Percentiles rank a stretch among this genome's conserved stretches.
Conservation (phyloP, 2,113 vertebrate genomes). For the Antennarius striatus region DNA sequence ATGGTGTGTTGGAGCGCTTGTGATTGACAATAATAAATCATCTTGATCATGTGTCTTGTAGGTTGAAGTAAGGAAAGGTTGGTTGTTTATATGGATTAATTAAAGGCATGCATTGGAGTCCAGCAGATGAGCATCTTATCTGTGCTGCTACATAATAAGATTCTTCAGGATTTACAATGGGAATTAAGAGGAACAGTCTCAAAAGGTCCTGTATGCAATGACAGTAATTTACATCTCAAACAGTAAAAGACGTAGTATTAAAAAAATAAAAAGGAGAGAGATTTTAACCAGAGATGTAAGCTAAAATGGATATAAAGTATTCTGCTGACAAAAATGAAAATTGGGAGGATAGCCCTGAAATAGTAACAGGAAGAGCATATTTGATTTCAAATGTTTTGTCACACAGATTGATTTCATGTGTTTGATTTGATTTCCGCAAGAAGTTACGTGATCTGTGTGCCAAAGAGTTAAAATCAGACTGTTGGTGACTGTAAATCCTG, state of each 20-base stretch:
- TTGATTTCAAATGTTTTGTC: slow-evolving; percentile 40
- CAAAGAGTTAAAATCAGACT: slow-evolving; percentile 68
- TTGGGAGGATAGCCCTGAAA: slow-evolving; percentile 1
- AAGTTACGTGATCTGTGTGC: slow-evolving; percentile 62
- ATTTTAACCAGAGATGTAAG: slow-evolving; percentile 32
- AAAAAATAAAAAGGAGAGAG: slow-evolving; percentile 17
- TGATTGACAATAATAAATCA: slow-evolving; percentile 46
- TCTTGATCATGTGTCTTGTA: slow-evolving; percentile 33
- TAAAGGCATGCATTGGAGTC: slow-evolving; percentile 27
- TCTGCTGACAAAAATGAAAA: slow-evolving; percentile 12
- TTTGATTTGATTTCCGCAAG: slow-evolving; percentile 45
- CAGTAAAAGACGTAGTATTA: not conserved
- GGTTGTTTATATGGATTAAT: slow-evolving; percentile 29
- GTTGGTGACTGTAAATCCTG: slow-evolving; percentile 64
- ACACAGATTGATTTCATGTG: slow-evolving; percentile 34
- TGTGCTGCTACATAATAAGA: slow-evolving; percentile 65
- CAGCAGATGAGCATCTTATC: slow-evolving; percentile 34
- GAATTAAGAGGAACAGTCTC: slow-evolving; percentile 27
- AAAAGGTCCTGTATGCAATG: slow-evolving; percentile 7
- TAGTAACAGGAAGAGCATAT: slow-evolving; percentile 2
- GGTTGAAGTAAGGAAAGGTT: slow-evolving; percentile 32
- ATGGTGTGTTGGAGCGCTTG: slow-evolving; percentile 34
- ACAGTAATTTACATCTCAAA: slow-evolving; percentile 32
- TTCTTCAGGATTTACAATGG: slow-evolving; percentile 44
- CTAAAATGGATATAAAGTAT: slow-evolving; percentile 26